phyloP scores from a whole-genome alignment of 2,113 vertebrate genomes.

The Oreochromis spilurus region DNA sequence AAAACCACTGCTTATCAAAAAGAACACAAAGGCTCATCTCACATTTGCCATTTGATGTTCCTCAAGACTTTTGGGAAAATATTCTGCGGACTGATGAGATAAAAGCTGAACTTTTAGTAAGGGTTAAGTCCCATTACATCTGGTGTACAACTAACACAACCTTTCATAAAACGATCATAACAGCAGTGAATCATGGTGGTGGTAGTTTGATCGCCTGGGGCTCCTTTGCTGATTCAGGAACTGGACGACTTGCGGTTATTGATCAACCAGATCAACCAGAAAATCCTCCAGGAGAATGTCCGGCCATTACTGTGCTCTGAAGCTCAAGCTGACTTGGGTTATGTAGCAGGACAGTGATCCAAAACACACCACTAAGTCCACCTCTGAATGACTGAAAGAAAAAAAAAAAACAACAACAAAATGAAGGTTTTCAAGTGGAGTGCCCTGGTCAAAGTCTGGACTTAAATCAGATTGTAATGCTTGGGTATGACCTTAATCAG shows the following conservation, averaged over 20 bases:
- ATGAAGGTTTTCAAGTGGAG: not conserved
- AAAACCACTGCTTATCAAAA: not conserved
- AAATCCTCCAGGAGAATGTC: not conserved
- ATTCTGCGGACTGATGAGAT: not conserved
- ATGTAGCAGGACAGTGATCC: not conserved
- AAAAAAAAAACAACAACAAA: accelerated
- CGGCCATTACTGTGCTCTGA: not conserved
- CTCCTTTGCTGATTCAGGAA: not conserved
- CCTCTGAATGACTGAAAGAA: not conserved
- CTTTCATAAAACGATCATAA: not conserved
- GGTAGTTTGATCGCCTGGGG: not conserved
- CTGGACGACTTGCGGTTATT: not conserved
- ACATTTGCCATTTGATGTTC: not conserved
- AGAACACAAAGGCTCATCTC: not conserved
- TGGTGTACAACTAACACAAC: not conserved
- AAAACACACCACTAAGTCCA: not conserved
- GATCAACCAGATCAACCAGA: not conserved
- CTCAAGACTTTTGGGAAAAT: not conserved
- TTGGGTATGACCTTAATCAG: not conserved
- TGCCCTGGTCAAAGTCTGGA: not conserved
- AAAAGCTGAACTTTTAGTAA: not conserved
- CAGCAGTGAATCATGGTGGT: accelerated
- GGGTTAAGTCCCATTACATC: not conserved
- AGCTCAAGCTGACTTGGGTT: not conserved
- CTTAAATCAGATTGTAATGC: not conserved